Percentiles rank a stretch among this genome's conserved stretches.
These are phyloP conservation scores for Busseola fusca DNA, from an alignment of 2,888 invertebrate genomes.

Conservation along the genomic window DNA sequence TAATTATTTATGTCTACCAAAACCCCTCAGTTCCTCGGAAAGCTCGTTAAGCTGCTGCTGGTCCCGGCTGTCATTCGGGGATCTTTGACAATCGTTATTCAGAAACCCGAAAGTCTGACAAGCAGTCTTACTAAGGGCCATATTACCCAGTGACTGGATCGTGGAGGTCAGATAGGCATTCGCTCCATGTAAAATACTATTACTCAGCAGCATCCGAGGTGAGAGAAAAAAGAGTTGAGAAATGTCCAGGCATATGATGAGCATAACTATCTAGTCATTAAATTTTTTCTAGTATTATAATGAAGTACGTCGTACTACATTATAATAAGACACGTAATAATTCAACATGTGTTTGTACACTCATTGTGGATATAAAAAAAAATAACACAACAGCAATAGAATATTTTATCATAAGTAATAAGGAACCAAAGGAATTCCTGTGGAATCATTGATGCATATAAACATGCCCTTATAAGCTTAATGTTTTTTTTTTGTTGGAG, in stretches of 20 bases:
- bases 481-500: constrained; percentile 13
- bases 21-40: too few species aligned
- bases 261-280: not conserved
- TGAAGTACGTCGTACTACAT: not conserved
- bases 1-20: not conserved
- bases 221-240: too few species aligned
- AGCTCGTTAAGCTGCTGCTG: too few species aligned
- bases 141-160: too few species aligned
- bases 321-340: constrained; percentile 25
- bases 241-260: too few species aligned
- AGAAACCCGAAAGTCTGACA: too few species aligned
- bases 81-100: too few species aligned
- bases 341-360: constrained; percentile 31
- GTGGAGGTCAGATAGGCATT: too few species aligned
- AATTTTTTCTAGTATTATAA: not conserved
- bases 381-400: constrained; percentile 40
- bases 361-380: constrained; percentile 34
- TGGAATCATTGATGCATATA: constrained; percentile 32
- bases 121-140: too few species aligned
- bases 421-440: constrained; percentile 42
- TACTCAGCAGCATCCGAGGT: too few species aligned
- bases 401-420: constrained; percentile 53
- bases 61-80: too few species aligned
- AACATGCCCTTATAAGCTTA: constrained; percentile 7
- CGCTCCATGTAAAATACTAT: too few species aligned